Conservation (phyloP, 2,113 vertebrate genomes). For the Ploceus nigricollis region DNA sequence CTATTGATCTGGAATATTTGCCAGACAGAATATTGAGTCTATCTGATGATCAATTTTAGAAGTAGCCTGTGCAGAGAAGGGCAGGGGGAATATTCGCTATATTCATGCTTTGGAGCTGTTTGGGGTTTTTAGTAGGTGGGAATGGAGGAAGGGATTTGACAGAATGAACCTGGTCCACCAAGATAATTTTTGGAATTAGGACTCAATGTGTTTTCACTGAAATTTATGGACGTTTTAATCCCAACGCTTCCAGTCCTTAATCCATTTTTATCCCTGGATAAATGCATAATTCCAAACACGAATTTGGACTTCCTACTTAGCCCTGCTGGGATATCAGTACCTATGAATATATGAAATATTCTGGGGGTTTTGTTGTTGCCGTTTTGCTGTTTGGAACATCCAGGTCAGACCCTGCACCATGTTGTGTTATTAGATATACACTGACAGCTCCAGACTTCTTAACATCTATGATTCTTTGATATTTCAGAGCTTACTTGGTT, state of each 20-base stretch:
- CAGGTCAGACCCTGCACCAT: accelerated
- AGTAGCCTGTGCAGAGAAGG: neutral
- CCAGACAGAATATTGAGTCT: neutral
- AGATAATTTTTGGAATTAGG: neutral
- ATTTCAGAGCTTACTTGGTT: neutral
- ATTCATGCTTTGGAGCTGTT: neutral
- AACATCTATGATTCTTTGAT: accelerated
- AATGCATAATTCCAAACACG: neutral
- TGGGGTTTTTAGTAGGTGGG: neutral
- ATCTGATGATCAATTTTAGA: neutral
- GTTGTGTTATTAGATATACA: accelerated
- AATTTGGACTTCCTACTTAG: neutral
- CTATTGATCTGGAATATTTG: neutral
- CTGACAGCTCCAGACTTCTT: neutral
- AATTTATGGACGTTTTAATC: neutral
- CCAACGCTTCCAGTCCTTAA: neutral
- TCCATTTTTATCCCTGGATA: accelerated
- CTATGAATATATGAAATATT: accelerated
- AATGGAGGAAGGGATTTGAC: neutral
- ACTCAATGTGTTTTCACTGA: neutral
- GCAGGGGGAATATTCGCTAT: neutral
- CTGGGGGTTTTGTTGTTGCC: neutral
- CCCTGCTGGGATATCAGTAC: neutral
- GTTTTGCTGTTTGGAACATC: accelerated
- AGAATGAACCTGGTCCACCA: neutral